Evolutionary conservation across 2,113 vertebrate genomes (phyloP).

Genomic region (Rhizomys pruinosus): DNA sequence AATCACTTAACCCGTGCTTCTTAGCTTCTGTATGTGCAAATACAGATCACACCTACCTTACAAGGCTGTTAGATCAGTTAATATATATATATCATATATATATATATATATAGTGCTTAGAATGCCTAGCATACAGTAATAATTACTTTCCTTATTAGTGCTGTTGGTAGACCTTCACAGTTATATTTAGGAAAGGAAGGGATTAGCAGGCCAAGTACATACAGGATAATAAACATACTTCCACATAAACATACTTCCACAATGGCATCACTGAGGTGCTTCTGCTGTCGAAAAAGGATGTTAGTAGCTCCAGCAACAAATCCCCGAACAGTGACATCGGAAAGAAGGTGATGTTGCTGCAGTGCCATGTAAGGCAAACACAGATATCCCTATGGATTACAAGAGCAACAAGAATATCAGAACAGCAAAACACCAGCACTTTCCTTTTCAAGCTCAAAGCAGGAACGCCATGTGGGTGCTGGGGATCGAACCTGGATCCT

Average conservation of each 20-base stretch:
- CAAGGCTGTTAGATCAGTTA: neutral
- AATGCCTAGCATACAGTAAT: neutral
- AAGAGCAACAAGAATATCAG: constrained; percentile 13
- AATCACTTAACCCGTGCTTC: neutral
- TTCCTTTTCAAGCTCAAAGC: neutral
- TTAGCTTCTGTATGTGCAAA: neutral
- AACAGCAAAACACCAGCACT: neutral
- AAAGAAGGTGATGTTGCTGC: constrained; percentile 98
- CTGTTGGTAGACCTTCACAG: neutral
- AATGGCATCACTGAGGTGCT: constrained; percentile 95
- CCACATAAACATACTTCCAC: constrained; percentile 90
- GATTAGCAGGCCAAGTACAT: neutral
- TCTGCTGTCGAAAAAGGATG: constrained; percentile 97
- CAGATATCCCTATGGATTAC: constrained; percentile 91
- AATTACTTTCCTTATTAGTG: neutral
- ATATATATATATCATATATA: neutral
- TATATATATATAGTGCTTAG: neutral
- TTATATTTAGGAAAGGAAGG: neutral
- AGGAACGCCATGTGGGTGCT: neutral
- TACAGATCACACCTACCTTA: neutral
- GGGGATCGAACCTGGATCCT: too few species aligned
- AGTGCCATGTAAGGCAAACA: constrained; percentile 98
- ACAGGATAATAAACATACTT: too few species aligned
- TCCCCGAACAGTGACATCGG: constrained; percentile 93
- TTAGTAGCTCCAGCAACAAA: constrained; percentile 98